Conservation (phyloP, 1,140 invertebrate genomes). For the Fopius arisanus region DNA sequence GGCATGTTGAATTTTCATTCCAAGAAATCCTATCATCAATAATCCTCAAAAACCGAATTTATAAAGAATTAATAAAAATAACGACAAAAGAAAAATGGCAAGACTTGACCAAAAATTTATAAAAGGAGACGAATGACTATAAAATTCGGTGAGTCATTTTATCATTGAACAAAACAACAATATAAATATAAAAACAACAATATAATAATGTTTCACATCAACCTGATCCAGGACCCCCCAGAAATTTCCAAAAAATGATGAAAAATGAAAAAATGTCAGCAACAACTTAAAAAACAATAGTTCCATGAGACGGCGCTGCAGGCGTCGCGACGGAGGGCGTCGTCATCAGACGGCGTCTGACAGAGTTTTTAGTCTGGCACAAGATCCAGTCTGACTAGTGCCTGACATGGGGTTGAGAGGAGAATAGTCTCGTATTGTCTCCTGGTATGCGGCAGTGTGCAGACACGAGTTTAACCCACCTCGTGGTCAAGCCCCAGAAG, state of each 20-base stretch:
- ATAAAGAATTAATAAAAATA: too few relatives aligned
- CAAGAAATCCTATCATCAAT: too few relatives aligned
- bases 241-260: background rate
- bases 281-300: too few relatives aligned
- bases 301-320: conserved; percentile 47
- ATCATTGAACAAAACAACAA: background rate
- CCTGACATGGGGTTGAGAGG: background rate
- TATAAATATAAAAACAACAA: background rate
- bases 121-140: too few relatives aligned
- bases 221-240: conserved; percentile 11
- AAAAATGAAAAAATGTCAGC: too few relatives aligned
- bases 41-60: too few relatives aligned
- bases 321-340: conserved; percentile 44
- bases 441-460: conserved; percentile 10
- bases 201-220: background rate
- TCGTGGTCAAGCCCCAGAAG: background rate
- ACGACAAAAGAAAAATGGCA: too few relatives aligned
- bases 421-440: background rate
- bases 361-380: background rate
- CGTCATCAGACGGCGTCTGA: conserved; percentile 45
- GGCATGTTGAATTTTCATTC: too few relatives aligned
- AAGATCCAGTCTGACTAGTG: conserved; percentile 14
- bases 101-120: too few relatives aligned
- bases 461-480: background rate
- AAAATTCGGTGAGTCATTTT: too few relatives aligned